These are phyloP conservation scores for Ptilorrhoa leucosticta DNA, from an alignment of 2,113 vertebrate species.

Conservation along the genomic window DNA sequence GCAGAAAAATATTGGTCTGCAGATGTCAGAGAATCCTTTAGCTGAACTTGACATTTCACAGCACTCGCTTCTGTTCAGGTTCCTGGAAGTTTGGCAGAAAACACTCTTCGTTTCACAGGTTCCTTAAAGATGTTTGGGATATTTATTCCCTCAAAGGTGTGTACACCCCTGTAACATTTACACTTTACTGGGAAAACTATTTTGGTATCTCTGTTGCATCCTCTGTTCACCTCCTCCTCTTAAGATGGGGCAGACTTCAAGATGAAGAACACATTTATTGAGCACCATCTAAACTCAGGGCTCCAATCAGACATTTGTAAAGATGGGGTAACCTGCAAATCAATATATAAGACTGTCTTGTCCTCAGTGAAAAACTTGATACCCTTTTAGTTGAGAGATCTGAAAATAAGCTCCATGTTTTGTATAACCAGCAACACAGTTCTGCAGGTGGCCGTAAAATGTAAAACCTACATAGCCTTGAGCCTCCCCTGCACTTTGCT, in stretches of 20 bases:
- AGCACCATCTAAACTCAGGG: background rate
- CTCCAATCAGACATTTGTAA: background rate
- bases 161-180: background rate
- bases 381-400: accelerated
- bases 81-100: background rate
- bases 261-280: background rate
- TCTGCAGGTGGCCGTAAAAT: background rate
- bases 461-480: background rate
- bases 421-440: background rate
- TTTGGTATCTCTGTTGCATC: background rate
- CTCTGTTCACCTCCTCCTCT: background rate
- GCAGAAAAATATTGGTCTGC: background rate
- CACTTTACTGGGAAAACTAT: background rate
- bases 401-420: background rate
- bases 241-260: background rate
- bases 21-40: background rate
- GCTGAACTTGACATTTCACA: background rate
- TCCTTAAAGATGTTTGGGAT: background rate
- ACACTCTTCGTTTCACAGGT: accelerated
- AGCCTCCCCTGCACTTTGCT: accelerated
- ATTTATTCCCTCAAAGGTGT: background rate
- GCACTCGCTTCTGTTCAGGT: accelerated
- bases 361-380: accelerated
- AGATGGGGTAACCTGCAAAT: background rate
- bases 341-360: background rate